A percentile compares a stretch with the other conserved stretches of the same genome.
Conservation (phyloP, 1,140 invertebrate genomes). For the Aphis craccivora region DNA sequence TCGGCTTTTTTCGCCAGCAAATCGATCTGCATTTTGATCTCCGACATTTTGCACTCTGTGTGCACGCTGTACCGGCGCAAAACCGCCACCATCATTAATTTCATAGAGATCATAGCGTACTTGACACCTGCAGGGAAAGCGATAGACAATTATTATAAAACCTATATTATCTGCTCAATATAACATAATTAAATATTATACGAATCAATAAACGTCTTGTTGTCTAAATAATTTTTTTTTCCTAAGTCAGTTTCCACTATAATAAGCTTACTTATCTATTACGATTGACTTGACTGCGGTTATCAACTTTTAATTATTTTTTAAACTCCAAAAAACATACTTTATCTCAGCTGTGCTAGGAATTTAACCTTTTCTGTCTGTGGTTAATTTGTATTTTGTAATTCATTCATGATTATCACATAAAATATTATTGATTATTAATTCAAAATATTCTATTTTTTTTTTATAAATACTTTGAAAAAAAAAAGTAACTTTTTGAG, state of each 20-base stretch:
- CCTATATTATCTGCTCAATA: neutral
- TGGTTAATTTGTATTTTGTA: neutral
- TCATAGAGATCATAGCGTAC: conserved; percentile 61
- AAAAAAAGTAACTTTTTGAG: no score
- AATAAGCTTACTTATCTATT: neutral
- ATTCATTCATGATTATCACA: neutral
- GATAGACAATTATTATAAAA: neutral
- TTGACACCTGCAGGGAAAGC: conserved; percentile 59
- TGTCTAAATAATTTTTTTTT: neutral
- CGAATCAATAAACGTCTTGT: no score
- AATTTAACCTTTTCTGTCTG: neutral
- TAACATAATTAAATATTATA: neutral
- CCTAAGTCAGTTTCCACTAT: neutral
- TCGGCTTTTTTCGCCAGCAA: conserved; percentile 58
- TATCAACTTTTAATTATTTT: neutral
- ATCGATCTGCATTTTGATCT: conserved; percentile 60
- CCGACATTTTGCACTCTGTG: conserved; percentile 60
- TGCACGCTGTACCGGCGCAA: conserved; percentile 60
- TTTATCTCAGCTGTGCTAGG: neutral
- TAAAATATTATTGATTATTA: neutral
- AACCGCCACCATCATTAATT: conserved; percentile 59
- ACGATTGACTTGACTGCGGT: accelerated
- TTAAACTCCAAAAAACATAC: neutral
- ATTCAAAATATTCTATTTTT: neutral
- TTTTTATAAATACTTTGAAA: no score